Conservation (phyloP, 2,113 vertebrate genomes). For the Conger conger region DNA sequence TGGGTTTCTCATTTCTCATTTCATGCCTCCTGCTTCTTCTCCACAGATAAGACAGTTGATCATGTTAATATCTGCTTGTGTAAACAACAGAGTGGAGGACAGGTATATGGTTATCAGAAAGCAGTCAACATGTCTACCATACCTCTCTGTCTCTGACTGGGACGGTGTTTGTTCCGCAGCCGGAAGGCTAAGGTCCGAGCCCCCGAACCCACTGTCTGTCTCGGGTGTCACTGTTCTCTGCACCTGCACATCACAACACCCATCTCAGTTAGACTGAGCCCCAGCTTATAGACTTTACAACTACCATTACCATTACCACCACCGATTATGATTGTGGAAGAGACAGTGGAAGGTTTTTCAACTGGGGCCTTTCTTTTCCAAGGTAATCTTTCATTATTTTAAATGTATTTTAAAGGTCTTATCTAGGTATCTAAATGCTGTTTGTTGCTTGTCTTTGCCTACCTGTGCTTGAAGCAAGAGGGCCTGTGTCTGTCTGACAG, state of each 20-base stretch:
- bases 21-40: neutral
- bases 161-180: constrained; percentile 46
- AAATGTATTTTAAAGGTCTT: too few species aligned
- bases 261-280: neutral
- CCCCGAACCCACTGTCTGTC: constrained; percentile 63
- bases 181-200: constrained; percentile 56
- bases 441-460: neutral
- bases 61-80: neutral
- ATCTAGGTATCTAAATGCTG: too few species aligned
- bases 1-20: neutral
- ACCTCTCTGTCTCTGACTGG: constrained; percentile 54
- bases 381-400: too few species aligned
- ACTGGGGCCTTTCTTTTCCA: too few species aligned
- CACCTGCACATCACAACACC: constrained; percentile 21
- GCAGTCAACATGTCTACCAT: neutral
- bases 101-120: neutral
- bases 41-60: neutral
- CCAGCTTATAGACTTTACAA: too few species aligned
- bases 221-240: constrained; percentile 62
- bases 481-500: neutral
- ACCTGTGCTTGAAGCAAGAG: constrained; percentile 10
- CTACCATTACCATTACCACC: too few species aligned
- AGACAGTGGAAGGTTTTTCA: too few species aligned
- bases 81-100: neutral
- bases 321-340: too few species aligned